Evolutionary conservation across 2,797 vertebrate genomes (phyloP).

Genomic region (Rhinella marina): DNA sequence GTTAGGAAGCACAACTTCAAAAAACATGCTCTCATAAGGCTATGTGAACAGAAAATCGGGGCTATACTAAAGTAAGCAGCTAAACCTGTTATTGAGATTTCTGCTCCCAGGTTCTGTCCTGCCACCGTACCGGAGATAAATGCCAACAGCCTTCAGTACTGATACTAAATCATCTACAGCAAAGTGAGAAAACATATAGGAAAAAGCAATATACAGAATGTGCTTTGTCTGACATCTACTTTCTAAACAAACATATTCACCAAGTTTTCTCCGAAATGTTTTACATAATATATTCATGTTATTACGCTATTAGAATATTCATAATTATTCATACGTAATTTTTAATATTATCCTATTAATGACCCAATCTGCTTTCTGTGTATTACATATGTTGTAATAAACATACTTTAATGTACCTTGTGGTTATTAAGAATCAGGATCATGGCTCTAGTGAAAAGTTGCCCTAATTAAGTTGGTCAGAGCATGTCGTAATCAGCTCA

Average conservation of each 20-base stretch:
- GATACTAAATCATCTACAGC: not conserved
- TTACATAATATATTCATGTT: not conserved
- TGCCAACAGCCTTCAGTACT: not conserved
- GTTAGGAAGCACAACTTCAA: too few species aligned
- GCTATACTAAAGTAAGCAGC: too few species aligned
- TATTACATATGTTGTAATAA: conserved; percentile 69
- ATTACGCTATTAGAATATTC: not conserved
- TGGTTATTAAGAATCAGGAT: conserved; percentile 68
- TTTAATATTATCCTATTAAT: too few species aligned
- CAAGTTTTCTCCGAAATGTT: not conserved
- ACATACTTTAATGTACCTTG: conserved; percentile 67
- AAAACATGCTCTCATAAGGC: too few species aligned
- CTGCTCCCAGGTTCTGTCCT: not conserved
- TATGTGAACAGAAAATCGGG: too few species aligned
- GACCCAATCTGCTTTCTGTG: conserved; percentile 61
- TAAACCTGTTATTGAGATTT: not conserved
- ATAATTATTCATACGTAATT: too few species aligned
- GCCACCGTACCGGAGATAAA: not conserved
- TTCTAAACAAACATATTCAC: not conserved
- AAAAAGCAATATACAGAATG: not conserved
- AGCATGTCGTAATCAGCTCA: conserved; percentile 71
- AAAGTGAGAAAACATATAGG: not conserved
- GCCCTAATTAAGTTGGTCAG: conserved; percentile 70
- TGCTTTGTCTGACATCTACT: not conserved
- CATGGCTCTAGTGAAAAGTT: conserved; percentile 67